A percentile compares a stretch with the other conserved stretches of the same genome.
Conservation (phyloP, 92 coral and sea anemone genomes). For the Umimayanthus chanpuru region DNA sequence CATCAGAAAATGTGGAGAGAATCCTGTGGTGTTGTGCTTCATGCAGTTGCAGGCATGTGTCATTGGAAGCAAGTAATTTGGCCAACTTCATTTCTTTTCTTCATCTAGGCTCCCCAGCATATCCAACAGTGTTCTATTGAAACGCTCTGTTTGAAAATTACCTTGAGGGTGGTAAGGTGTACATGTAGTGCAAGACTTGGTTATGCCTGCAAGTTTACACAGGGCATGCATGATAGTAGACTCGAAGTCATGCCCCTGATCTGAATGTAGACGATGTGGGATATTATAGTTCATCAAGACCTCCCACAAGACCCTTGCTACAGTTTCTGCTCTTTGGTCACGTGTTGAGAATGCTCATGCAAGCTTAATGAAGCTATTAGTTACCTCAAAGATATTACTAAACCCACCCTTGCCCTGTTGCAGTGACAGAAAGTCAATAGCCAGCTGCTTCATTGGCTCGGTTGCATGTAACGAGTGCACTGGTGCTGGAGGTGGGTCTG, state of each 20-base stretch:
- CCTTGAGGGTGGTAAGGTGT: conserved; percentile 65
- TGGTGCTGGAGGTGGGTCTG: too few species aligned
- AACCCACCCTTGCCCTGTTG: conserved; percentile 49
- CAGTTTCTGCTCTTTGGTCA: conserved; percentile 21
- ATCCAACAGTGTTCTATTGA: too few species aligned
- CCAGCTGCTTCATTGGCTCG: too few species aligned
- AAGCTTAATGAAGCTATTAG: conserved; percentile 41
- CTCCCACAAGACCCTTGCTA: too few species aligned
- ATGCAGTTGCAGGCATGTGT: conserved; percentile 51
- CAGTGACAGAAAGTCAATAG: conserved; percentile 47
- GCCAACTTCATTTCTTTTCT: conserved; percentile 58
- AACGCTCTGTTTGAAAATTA: conserved; percentile 48
- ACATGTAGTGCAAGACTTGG: conserved; percentile 51
- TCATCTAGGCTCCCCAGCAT: too few species aligned
- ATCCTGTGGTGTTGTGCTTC: too few species aligned
- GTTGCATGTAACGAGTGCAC: too few species aligned
- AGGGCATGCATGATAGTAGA: too few species aligned
- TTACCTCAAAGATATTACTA: conserved; percentile 34
- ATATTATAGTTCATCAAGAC: conserved; percentile 22
- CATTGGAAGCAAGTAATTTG: too few species aligned
- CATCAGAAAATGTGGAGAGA: too few species aligned
- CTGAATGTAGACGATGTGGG: background rate
- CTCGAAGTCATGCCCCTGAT: conserved; percentile 49
- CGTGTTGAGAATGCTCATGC: conserved; percentile 41
- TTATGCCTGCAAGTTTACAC: conserved; percentile 44